phyloP scores from a whole-genome alignment of 2,888 invertebrate species.

The Rhynchonema sp. region DNA sequence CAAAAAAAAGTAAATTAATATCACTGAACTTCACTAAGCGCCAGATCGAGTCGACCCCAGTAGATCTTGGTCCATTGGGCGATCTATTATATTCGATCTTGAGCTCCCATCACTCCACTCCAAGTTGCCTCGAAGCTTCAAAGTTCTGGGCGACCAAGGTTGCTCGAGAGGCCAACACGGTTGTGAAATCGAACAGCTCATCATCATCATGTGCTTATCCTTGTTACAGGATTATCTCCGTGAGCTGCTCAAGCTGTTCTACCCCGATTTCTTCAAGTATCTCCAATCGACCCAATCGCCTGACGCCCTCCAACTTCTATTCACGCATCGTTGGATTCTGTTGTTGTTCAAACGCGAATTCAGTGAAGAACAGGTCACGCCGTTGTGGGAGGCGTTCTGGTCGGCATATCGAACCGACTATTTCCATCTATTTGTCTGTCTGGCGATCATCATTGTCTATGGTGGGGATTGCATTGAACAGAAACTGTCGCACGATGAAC shows the following conservation, averaged over 20 bases:
- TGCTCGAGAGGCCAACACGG: too few species aligned
- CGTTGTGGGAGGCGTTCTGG: conserved; percentile 96
- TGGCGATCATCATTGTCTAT: conserved; percentile 77
- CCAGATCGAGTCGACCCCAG: too few species aligned
- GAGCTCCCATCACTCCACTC: too few species aligned
- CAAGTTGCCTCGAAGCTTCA: too few species aligned
- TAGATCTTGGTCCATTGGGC: too few species aligned
- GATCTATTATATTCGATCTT: too few species aligned
- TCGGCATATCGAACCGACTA: conserved; percentile 84
- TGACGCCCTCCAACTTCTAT: conserved; percentile 59
- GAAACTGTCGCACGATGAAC: conserved; percentile 74
- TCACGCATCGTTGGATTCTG: conserved; percentile 84
- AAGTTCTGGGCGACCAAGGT: too few species aligned
- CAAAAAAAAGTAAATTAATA: too few species aligned
- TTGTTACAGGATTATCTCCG: conserved; percentile 48
- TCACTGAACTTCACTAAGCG: too few species aligned
- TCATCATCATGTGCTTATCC: too few species aligned
- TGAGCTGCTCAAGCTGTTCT: conserved; percentile 66
- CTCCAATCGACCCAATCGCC: conserved; percentile 42
- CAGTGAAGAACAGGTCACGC: conserved; percentile 30
- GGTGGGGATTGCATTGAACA: conserved; percentile 66
- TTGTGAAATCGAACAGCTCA: too few species aligned
- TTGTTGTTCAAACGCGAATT: conserved; percentile 73
- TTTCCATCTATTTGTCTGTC: conserved; percentile 79
- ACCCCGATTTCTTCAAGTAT: conserved; percentile 71